These are phyloP conservation scores for Linyphia triangularis DNA, from an alignment of 2,888 invertebrate genomes.

Conservation along the genomic window DNA sequence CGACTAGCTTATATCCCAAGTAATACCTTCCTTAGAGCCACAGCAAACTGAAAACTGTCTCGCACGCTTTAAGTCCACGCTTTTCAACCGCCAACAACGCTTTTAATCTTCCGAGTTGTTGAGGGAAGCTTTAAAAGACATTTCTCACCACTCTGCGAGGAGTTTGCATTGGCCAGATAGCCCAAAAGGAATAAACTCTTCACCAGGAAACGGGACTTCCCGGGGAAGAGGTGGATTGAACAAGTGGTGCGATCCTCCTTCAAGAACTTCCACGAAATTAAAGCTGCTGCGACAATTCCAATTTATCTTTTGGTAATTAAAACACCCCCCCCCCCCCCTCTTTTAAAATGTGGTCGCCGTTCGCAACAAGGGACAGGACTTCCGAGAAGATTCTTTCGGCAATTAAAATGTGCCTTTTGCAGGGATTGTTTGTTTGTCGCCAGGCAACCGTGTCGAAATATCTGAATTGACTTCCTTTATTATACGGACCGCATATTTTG, in stretches of 20 bases:
- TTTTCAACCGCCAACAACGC: background rate
- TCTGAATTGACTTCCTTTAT: conserved; percentile 69
- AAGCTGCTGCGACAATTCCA: conserved; percentile 55
- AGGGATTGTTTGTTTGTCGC: conserved; percentile 4
- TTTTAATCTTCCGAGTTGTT: conserved; percentile 1
- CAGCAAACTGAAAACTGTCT: too few relatives aligned
- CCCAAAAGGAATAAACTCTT: too few relatives aligned
- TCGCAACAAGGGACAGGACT: background rate
- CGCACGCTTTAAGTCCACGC: background rate
- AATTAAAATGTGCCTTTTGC: conserved; percentile 48
- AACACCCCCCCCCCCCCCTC: too few relatives aligned
- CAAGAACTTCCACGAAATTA: conserved; percentile 1
- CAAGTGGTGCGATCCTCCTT: too few relatives aligned
- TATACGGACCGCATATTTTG: conserved; percentile 55
- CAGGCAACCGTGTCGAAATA: conserved; percentile 6
- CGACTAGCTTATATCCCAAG: too few relatives aligned
- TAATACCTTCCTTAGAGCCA: too few relatives aligned
- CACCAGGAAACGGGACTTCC: background rate
- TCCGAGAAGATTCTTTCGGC: conserved; percentile 42
- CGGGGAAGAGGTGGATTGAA: conserved; percentile 3
- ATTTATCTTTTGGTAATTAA: conserved; percentile 71
- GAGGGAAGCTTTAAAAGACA: background rate
- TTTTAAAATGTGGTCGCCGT: too few relatives aligned
- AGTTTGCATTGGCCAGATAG: too few relatives aligned
- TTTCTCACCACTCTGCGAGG: background rate